Conservation (phyloP, 30 jellyfish, hydroid and myxozoan species). For the Rhopilema esculentum region DNA sequence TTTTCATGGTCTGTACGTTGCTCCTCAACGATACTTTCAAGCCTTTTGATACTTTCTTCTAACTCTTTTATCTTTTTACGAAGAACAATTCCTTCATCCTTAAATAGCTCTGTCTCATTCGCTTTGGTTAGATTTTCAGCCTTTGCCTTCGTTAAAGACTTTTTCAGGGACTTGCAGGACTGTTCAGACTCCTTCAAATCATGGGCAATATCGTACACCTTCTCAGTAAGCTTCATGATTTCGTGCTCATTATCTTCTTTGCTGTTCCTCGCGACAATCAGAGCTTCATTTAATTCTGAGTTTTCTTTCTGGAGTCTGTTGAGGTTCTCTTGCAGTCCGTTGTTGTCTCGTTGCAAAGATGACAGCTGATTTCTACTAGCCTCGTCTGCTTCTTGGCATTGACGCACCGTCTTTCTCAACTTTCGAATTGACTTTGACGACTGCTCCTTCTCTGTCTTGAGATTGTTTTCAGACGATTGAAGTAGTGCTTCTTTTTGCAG, state of each 20-base stretch:
- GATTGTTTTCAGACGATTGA: not conserved
- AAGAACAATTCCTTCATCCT: not conserved
- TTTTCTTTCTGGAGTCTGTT: not conserved
- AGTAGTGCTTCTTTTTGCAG: slow-evolving; percentile 8
- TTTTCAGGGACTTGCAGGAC: not conserved
- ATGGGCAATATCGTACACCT: not conserved
- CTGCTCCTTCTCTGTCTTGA: not conserved
- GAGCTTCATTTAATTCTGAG: not conserved
- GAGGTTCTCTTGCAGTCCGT: not conserved
- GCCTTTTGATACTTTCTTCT: not conserved
- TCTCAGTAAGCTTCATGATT: not conserved
- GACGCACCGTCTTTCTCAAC: not conserved
- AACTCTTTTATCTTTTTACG: not conserved
- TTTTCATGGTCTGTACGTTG: not conserved
- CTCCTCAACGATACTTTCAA: not conserved
- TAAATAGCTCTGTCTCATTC: not conserved
- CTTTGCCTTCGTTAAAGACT: not conserved
- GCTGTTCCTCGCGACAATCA: not conserved
- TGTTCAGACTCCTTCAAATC: slow-evolving; percentile 3
- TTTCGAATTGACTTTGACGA: not conserved
- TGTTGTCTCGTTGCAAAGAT: not conserved
- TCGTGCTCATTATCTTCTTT: not conserved
- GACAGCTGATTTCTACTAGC: not conserved
- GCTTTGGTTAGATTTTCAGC: not conserved
- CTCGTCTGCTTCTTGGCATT: not conserved